Evolutionary conservation across 2,888 invertebrate genomes (phyloP).

Genomic region (Ischnura elegans): DNA sequence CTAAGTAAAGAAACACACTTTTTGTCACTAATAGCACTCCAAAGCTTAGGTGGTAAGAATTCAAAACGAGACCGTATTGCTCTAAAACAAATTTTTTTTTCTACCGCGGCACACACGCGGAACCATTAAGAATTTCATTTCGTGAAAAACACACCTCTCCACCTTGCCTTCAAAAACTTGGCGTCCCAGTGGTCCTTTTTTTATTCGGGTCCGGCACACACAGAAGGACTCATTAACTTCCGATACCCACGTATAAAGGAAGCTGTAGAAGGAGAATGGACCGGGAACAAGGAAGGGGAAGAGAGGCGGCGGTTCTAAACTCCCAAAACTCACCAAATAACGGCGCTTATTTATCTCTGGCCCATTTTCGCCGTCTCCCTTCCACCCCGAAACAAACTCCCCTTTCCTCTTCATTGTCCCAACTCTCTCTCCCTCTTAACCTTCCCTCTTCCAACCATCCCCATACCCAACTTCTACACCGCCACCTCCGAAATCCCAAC

Average conservation of each 20-base stretch:
- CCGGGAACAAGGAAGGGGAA: too few species aligned
- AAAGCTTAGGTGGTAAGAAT: too few species aligned
- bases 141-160: background rate
- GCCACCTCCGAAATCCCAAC: too few species aligned
- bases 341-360: constrained; percentile 14
- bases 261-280: background rate
- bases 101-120: background rate
- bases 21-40: too few species aligned
- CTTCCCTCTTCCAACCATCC: background rate
- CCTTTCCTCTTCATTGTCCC: background rate
- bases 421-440: background rate
- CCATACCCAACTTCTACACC: too few species aligned
- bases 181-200: background rate
- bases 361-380: background rate
- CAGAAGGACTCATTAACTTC: background rate
- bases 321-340: constrained; percentile 35
- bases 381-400: background rate
- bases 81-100: too few species aligned
- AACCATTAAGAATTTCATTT: background rate
- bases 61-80: too few species aligned
- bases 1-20: too few species aligned
- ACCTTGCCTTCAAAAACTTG: background rate
- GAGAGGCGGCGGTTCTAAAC: background rate
- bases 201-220: background rate
- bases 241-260: background rate